Evolutionary conservation across 2,113 vertebrate species (phyloP), one percentile per base, ranked within the genome.

Genomic region (Rafetus swinhoei): DNA sequence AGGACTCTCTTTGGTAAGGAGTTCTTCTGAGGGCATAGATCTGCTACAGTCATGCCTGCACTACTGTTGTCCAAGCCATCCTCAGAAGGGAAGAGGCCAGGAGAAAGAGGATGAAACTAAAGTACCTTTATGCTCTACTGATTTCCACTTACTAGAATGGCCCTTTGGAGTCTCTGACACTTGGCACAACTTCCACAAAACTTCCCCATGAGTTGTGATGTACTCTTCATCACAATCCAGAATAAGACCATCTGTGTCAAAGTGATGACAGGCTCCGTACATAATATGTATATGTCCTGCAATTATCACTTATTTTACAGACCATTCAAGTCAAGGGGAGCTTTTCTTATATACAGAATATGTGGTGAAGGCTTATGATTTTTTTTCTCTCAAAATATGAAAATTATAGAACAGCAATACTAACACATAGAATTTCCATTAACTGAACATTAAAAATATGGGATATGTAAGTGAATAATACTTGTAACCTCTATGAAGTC

Each of bases 401-500:
- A 95, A 95, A 93, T 87, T 74, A 45, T 45, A 45, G 45, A 45
- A 45, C 45, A 45, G 45, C 45, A 45, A 45, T 45, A 45, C 80
- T 80, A 87, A 77, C 89, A 53, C 79, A 84, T 86, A 25, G 53
- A 56, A 29, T 84, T 95, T 91, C 79, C 59, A 65, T 90, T 74
- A 79, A 3, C 79, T 74, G 50, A 79, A 95, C 92, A 95, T 95
- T 52, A 95, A 79, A 45, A 74, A 13, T 1, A 7, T 74, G 77
- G 95, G 81, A 35, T 16, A n/a, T n/a, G 25, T 76, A 2, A 25
- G 3, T 89, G 86, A 95, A 92, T 81, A 94, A 82, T 57, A 90
- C 18, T 29, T 84, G 65, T n/a, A 95, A 89, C 35, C 29, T 92
- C 39, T 16, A n/a, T 32, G 86, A 95, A 92, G 92, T 92, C 88